Evolutionary conservation across 2,888 invertebrate species (phyloP).

Genomic region (Tetragonisca angustula): DNA sequence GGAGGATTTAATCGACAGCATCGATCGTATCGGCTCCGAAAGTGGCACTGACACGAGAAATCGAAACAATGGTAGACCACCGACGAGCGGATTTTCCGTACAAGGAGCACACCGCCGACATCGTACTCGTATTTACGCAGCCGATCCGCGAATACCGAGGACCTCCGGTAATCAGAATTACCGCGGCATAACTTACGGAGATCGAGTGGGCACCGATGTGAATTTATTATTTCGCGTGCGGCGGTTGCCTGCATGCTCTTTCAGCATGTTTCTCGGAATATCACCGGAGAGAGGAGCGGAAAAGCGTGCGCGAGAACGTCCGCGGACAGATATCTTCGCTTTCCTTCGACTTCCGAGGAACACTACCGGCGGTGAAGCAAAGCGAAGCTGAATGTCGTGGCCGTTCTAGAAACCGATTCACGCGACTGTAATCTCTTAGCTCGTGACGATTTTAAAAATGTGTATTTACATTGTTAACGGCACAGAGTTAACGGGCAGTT

Average conservation of each 20-base stretch:
- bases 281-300: neutral
- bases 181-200: conserved; percentile 47
- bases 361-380: conserved; percentile 13
- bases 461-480: too few species aligned
- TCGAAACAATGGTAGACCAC: conserved; percentile 71
- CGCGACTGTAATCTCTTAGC: conserved; percentile 70
- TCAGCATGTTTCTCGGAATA: neutral
- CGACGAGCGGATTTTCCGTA: conserved; percentile 68
- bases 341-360: conserved; percentile 11
- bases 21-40: conserved; percentile 67
- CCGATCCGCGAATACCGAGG: conserved; percentile 47
- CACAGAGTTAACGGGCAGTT: too few species aligned
- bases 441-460: too few species aligned
- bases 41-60: conserved; percentile 68
- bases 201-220: conserved; percentile 24
- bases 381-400: conserved; percentile 44
- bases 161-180: conserved; percentile 69
- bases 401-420: conserved; percentile 76
- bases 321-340: conserved; percentile 26
- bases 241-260: neutral
- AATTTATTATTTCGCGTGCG: conserved; percentile 49
- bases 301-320: neutral
- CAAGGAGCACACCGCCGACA: conserved; percentile 56
- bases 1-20: conserved; percentile 72
- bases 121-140: conserved; percentile 51